These are phyloP conservation scores for Zophobas morio DNA, from an alignment of 1,140 invertebrate species.

Conservation along the genomic window DNA sequence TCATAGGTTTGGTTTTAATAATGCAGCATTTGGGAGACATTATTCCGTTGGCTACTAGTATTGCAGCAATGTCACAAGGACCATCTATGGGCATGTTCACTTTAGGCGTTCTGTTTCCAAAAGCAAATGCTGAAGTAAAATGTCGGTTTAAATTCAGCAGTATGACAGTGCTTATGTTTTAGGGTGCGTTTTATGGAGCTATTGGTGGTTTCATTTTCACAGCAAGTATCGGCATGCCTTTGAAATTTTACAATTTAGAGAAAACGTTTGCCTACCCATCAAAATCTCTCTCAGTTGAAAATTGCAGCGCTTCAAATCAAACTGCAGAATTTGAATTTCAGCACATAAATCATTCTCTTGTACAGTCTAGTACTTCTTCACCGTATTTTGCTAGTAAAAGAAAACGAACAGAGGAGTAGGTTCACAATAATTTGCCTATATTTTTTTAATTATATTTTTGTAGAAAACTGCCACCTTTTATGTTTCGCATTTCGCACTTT, in stretches of 20 bases:
- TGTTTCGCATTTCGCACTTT: constrained; percentile 61
- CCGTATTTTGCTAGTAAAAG: no score
- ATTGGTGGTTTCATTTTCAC: constrained; percentile 50
- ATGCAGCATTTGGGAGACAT: constrained; percentile 71
- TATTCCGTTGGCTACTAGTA: constrained; percentile 74
- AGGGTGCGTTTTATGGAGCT: constrained; percentile 60
- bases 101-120: constrained; percentile 79
- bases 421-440: no score
- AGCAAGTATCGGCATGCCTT: constrained; percentile 44
- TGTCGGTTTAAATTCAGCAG: not conserved
- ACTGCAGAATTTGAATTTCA: no score
- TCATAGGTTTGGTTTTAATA: no score
- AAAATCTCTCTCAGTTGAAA: constrained; percentile 53
- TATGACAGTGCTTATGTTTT: constrained; percentile 23
- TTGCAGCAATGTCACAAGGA: constrained; percentile 76
- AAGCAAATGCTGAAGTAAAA: constrained; percentile 73
- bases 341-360: no score
- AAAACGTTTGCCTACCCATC: constrained; percentile 21
- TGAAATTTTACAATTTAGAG: constrained; percentile 52
- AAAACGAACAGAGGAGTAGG: no score
- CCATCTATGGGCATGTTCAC: constrained; percentile 78
- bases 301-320: constrained; percentile 25
- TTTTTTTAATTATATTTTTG: no score
- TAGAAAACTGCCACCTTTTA: constrained; percentile 36
- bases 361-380: no score